Evolutionary conservation across 2,797 vertebrate species (phyloP).

Genomic region (Rhabdomys pumilio): DNA sequence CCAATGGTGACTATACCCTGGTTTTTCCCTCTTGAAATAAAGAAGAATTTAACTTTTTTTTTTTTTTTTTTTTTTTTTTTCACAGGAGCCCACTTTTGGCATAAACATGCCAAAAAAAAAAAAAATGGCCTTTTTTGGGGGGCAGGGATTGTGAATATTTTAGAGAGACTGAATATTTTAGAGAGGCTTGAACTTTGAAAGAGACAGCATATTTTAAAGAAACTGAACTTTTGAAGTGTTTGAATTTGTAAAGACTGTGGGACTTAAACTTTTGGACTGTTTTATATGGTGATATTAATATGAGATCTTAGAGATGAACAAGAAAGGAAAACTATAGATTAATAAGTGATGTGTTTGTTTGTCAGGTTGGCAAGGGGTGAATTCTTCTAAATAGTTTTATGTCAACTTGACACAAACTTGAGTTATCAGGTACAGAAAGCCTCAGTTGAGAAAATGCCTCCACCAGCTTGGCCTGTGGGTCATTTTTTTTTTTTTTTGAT

Average conservation of each 20-base stretch:
- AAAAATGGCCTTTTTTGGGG: too few species aligned
- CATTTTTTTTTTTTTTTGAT: neutral
- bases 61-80: neutral
- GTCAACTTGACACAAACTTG: neutral
- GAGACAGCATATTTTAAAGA: neutral
- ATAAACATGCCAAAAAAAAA: too few species aligned
- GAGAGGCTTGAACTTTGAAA: neutral
- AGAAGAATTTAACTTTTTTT: neutral
- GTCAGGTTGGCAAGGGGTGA: neutral
- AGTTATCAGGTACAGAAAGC: neutral
- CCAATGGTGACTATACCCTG: neutral
- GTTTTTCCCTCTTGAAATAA: neutral
- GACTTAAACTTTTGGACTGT: neutral
- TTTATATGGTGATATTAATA: neutral
- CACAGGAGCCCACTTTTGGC: neutral
- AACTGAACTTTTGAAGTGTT: constrained; percentile 1
- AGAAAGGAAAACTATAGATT: neutral
- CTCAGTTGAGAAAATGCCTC: neutral
- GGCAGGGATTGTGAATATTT: neutral
- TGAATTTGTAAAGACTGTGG: neutral
- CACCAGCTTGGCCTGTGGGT: neutral
- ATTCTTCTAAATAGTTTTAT: neutral
- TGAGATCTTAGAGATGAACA: neutral
- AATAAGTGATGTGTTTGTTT: neutral
- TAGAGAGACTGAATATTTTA: neutral